These are phyloP conservation scores for Thymelicus sylvestris DNA, from an alignment of 2,888 invertebrate species.

Conservation along the genomic window DNA sequence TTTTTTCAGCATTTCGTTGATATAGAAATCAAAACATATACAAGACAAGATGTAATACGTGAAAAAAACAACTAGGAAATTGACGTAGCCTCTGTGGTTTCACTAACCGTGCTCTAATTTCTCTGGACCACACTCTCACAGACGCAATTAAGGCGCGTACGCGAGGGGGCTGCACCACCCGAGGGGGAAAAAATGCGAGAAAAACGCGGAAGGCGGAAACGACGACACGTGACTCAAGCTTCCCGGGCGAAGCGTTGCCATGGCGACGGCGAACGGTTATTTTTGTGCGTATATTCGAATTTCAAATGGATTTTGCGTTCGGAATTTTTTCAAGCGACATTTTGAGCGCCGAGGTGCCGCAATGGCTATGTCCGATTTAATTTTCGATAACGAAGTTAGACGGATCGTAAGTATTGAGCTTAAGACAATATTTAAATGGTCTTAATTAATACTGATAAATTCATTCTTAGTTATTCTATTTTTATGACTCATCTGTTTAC, in stretches of 20 bases:
- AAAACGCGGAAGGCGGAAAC: conserved; percentile 81
- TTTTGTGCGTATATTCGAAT: conserved; percentile 46
- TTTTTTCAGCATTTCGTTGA: too few species aligned
- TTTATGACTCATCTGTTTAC: too few species aligned
- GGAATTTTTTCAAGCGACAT: neutral
- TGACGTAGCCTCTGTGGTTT: conserved; percentile 54
- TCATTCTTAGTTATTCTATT: too few species aligned
- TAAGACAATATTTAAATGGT: too few species aligned
- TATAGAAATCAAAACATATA: too few species aligned
- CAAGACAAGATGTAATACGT: too few species aligned
- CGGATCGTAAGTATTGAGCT: neutral
- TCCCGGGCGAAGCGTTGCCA: conserved; percentile 73
- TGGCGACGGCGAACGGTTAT: conserved; percentile 60
- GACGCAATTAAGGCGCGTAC: conserved; percentile 84
- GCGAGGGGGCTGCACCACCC: conserved; percentile 61
- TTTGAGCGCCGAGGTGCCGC: neutral
- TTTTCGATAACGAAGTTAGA: neutral
- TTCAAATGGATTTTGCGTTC: conserved; percentile 34
- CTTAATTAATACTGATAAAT: too few species aligned
- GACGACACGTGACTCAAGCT: conserved; percentile 83
- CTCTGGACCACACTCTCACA: conserved; percentile 84
- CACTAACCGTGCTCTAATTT: conserved; percentile 77
- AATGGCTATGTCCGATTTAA: neutral
- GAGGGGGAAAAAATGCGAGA: conserved; percentile 74
- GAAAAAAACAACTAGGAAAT: neutral